phyloP scores from a whole-genome alignment of 2,797 vertebrate species.

The Rhinogobio ventralis region DNA sequence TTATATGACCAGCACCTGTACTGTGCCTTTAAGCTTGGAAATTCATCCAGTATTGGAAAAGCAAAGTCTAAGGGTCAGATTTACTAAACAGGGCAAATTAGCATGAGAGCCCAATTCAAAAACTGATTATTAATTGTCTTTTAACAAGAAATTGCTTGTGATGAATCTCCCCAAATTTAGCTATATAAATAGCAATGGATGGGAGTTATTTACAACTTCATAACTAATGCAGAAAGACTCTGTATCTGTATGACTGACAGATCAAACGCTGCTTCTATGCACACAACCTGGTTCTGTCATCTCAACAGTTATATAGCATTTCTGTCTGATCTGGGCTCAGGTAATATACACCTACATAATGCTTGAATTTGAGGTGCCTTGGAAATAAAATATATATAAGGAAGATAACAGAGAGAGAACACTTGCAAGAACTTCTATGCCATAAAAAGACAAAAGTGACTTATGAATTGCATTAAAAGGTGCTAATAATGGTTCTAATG shows the following conservation, averaged over 20 bases:
- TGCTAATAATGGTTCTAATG: too few species aligned
- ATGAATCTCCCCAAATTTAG: background rate
- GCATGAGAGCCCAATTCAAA: too few species aligned
- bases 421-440: background rate
- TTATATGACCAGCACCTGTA: too few species aligned
- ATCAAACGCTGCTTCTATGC: background rate
- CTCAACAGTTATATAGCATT: background rate
- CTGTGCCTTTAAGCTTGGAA: background rate
- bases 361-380: background rate
- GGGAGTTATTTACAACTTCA: background rate
- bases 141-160: background rate
- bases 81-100: too few species aligned
- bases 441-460: background rate
- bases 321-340: background rate
- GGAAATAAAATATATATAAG: background rate
- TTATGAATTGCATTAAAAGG: background rate
- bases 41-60: background rate
- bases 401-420: background rate
- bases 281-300: conserved; percentile 29
- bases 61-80: background rate
- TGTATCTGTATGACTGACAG: background rate
- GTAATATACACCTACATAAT: background rate
- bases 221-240: background rate
- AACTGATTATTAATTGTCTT: background rate
- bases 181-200: background rate